Conservation (phyloP, 2,113 vertebrate species). For the Tyto alba region DNA sequence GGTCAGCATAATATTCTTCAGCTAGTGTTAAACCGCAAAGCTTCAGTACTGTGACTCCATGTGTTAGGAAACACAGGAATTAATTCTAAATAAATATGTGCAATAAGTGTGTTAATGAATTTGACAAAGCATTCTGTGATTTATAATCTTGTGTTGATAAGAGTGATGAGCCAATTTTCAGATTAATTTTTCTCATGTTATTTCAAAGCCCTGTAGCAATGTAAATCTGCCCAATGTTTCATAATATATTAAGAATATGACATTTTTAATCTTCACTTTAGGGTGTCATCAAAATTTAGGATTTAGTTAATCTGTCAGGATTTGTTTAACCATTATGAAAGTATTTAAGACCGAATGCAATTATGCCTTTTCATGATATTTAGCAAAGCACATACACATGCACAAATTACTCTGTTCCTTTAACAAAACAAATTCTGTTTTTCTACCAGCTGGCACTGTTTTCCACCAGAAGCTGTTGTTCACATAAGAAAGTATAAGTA, state of each 20-base stretch:
- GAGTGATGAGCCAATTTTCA: slow-evolving; percentile 6
- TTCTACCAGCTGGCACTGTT: background rate
- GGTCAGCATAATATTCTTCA: background rate
- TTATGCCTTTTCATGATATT: slow-evolving; percentile 1
- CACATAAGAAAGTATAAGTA: background rate
- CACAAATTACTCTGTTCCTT: background rate
- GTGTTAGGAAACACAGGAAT: background rate
- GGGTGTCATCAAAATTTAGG: slow-evolving; percentile 16
- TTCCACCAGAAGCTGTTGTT: background rate
- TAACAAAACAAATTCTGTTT: background rate
- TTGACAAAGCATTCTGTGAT: background rate
- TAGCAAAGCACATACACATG: background rate
- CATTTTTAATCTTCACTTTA: slow-evolving; percentile 48
- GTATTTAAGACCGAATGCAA: slow-evolving; percentile 3
- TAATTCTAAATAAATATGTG: background rate
- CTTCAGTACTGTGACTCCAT: background rate
- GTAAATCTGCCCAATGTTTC: background rate
- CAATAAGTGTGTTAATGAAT: background rate
- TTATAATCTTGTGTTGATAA: background rate
- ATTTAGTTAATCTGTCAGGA: slow-evolving; percentile 21
- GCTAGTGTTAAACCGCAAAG: background rate
- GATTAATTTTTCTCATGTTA: slow-evolving; percentile 33
- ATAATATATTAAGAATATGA: slow-evolving; percentile 17
- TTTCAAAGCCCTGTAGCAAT: slow-evolving; percentile 40
- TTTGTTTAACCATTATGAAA: slow-evolving; percentile 15